These are phyloP conservation scores for Catharus fuscescens DNA, from an alignment of 2,113 vertebrate genomes.

Conservation along the genomic window DNA sequence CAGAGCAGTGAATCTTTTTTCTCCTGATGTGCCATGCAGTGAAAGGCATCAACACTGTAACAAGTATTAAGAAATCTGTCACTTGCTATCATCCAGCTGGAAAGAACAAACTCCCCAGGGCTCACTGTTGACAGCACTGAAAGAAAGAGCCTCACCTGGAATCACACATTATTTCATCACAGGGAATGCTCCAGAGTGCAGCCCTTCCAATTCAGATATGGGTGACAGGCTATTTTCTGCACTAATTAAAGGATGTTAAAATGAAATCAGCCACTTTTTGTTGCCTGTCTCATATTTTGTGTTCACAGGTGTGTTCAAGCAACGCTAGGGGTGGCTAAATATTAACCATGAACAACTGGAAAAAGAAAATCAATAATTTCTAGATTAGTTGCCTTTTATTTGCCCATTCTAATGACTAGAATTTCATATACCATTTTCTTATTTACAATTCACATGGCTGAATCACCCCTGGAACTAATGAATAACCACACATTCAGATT, in stretches of 20 bases:
- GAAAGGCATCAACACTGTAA: conserved; percentile 4
- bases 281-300: background rate
- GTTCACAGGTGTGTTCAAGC: background rate
- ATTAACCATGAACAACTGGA: background rate
- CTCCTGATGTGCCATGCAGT: background rate
- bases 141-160: conserved; percentile 30
- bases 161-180: conserved; percentile 18
- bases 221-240: background rate
- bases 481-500: background rate
- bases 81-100: background rate
- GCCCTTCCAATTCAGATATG: background rate
- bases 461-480: background rate
- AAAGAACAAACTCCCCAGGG: conserved; percentile 21
- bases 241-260: conserved; percentile 62
- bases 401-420: background rate
- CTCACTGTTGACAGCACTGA: background rate
- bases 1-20: background rate
- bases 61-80: conserved; percentile 29
- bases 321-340: background rate
- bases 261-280: conserved; percentile 1
- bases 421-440: background rate
- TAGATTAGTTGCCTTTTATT: background rate
- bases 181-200: background rate
- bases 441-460: background rate
- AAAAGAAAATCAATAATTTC: background rate